Evolutionary conservation across 2,113 vertebrate species (phyloP).

Genomic region (Ochotona princeps): DNA sequence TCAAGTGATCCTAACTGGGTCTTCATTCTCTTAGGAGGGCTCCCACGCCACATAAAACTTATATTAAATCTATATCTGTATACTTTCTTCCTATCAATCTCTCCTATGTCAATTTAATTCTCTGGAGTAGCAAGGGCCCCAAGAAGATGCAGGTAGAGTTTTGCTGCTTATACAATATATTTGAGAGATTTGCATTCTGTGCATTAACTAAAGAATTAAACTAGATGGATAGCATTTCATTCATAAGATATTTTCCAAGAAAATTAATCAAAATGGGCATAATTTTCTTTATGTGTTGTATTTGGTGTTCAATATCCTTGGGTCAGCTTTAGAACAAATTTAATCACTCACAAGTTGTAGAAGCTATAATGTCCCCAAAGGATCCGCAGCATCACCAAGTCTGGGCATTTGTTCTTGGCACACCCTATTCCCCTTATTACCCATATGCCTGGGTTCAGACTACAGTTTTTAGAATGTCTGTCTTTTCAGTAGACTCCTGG

Average conservation of each 20-base stretch:
- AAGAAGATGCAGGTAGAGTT: not conserved
- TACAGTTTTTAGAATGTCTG: slow-evolving; percentile 7
- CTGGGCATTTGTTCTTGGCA: not conserved
- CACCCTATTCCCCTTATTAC: not conserved
- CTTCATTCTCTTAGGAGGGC: not conserved
- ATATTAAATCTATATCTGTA: not conserved
- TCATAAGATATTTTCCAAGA: not conserved
- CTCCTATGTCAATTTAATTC: not conserved
- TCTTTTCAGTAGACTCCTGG: slow-evolving; percentile 15
- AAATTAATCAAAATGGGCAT: not conserved
- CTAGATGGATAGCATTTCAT: not conserved
- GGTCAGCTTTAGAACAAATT: slow-evolving; percentile 43
- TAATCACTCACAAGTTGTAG: slow-evolving; percentile 2
- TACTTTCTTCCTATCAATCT: not conserved
- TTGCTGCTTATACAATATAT: not conserved
- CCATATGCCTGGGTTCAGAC: not conserved
- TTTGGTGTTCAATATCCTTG: slow-evolving; percentile 18
- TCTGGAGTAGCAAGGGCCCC: not conserved
- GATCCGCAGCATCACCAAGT: not conserved
- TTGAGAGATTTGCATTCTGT: slow-evolving; percentile 6
- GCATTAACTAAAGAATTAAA: slow-evolving; percentile 34
- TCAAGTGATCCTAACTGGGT: not conserved
- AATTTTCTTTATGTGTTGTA: slow-evolving; percentile 33
- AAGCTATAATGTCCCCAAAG: not conserved
- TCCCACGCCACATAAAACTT: not conserved